Evolutionary conservation across 2,888 invertebrate genomes (phyloP).

Genomic region (Anorthoa munda): DNA sequence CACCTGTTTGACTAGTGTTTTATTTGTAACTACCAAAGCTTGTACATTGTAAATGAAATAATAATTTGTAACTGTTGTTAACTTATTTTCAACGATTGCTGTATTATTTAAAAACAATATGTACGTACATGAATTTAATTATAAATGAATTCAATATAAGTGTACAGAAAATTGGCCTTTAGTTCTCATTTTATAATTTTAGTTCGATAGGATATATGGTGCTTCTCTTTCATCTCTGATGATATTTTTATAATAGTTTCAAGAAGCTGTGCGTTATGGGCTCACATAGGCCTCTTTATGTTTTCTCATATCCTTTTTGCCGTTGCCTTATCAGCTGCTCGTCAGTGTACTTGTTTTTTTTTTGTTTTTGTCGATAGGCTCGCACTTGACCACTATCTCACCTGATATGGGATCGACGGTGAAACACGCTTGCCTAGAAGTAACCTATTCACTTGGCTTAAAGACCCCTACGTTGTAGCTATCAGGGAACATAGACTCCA

Average conservation of each 20-base stretch:
- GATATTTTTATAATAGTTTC: neutral
- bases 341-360: no score
- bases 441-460: no score
- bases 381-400: no score
- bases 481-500: no score
- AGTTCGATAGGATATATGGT: neutral
- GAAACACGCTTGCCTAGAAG: no score
- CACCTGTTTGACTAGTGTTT: constrained; percentile 4
- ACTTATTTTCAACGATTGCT: constrained; percentile 24
- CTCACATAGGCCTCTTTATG: neutral
- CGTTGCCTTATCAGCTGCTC: no score
- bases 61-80: constrained; percentile 34
- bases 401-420: no score
- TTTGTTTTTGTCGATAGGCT: no score
- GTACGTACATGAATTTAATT: constrained; percentile 38
- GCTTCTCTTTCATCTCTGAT: neutral
- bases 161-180: constrained; percentile 2
- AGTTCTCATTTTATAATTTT: constrained; percentile 5
- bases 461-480: no score
- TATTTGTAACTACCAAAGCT: constrained; percentile 3
- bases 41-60: constrained; percentile 30
- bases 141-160: constrained; percentile 10
- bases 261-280: neutral
- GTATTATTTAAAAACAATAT: constrained; percentile 22
- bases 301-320: neutral